Evolutionary conservation across 2,888 invertebrate genomes (phyloP), one percentile per base, ranked within the genome.

Genomic region (Brachyptera putata): DNA sequence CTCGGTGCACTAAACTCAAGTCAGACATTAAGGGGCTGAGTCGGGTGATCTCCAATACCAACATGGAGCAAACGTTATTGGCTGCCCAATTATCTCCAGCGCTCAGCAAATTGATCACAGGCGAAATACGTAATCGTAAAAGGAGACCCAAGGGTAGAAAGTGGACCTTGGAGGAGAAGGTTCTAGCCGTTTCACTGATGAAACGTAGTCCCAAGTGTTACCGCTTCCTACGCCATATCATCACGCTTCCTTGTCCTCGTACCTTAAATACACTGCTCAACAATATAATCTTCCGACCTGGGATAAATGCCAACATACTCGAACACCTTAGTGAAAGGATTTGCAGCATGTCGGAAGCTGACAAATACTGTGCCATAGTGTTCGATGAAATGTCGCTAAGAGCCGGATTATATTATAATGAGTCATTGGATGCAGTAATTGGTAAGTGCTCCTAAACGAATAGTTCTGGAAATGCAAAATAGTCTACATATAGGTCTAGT

Each of bases 371-470:
- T 39, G 26, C 39, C 1, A 1, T 61, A 1, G 14, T 56, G 9
- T 56, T 60, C 36, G 60, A 60, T 56, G 56, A 60, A 34, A 57
- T 50, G 49, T 21, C 49, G 2, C 22, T 60, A 4, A 37, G 25
- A 26, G 18, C 48, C 4, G 26, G 37, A 7, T 24, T 58, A 3
- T 24, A 34, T 18, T 58, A 58, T n/a, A n/a, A n/a, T n/a, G n/a
- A n/a, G n/a, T n/a, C n/a, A n/a, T n/a, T n/a, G n/a, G n/a, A n/a
- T n/a, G 16, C 48, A 58, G 26, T 43, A 21, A 13, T 18, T 2
- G 14, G 3, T 1, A n/a, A 39, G 39, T 34, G n/a, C n/a, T n/a
- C n/a, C n/a, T n/a, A n/a, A n/a, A n/a, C n/a, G n/a, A n/a, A n/a
- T n/a, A n/a, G n/a, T n/a, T n/a, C n/a, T n/a, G n/a, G n/a, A n/a